These are phyloP conservation scores for Apostichopus californicus DNA, from an alignment of 35 echinoderm and acorn worm genomes.

Conservation along the genomic window DNA sequence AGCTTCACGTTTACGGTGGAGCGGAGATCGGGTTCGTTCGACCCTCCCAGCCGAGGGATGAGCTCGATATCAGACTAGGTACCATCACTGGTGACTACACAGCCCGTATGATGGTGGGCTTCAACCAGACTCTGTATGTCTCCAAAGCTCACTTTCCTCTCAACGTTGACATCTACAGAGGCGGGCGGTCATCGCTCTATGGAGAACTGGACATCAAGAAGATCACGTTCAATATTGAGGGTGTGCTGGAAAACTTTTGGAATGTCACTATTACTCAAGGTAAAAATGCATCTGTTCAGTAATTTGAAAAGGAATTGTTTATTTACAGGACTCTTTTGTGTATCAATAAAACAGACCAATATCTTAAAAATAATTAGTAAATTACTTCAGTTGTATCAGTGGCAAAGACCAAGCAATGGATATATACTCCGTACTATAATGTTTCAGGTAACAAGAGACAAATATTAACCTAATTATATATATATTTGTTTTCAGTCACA, in stretches of 20 bases:
- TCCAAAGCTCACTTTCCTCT: conserved; percentile 70
- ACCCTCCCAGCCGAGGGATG: conserved; percentile 27
- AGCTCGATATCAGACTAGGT: conserved; percentile 66
- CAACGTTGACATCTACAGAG: conserved; percentile 76
- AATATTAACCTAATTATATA: too few species aligned
- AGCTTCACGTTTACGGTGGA: conserved; percentile 83
- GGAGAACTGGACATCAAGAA: conserved; percentile 78
- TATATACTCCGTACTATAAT: too few species aligned
- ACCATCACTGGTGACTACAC: conserved; percentile 74
- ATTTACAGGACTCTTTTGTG: background rate
- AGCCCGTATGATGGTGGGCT: conserved; percentile 75
- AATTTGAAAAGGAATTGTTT: background rate
- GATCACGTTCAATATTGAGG: conserved; percentile 83
- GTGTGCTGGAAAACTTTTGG: conserved; percentile 73
- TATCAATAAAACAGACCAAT: too few species aligned
- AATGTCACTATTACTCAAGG: conserved; percentile 89
- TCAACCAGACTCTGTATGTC: conserved; percentile 74
- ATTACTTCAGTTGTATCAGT: too few species aligned
- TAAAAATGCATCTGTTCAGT: background rate
- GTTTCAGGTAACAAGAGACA: too few species aligned
- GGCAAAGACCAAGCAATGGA: too few species aligned
- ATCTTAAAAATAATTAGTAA: too few species aligned
- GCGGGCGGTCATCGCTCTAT: conserved; percentile 75
- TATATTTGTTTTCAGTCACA: too few species aligned
- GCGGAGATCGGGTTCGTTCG: conserved; percentile 74